Conservation (phyloP, 2,113 vertebrate genomes). For the Alligator mississippiensis region DNA sequence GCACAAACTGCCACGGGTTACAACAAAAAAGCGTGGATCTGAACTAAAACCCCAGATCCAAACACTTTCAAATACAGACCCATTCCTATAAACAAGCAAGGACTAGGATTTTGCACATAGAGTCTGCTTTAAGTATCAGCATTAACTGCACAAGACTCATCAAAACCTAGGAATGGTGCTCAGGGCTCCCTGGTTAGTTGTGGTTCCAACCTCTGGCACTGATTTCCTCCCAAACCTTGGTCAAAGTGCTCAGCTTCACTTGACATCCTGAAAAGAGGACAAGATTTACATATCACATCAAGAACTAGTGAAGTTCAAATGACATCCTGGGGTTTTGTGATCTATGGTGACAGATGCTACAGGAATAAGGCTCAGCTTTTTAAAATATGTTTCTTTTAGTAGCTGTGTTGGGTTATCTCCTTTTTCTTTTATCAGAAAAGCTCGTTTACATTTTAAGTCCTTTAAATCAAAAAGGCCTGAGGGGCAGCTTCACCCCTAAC, state of each 20-base stretch:
- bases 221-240: neutral
- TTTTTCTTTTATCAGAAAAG: neutral
- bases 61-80: neutral
- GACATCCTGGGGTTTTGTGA: neutral
- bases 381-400: neutral
- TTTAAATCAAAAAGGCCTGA: neutral
- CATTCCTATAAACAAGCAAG: too few relatives aligned
- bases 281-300: neutral
- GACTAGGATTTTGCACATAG: too few relatives aligned
- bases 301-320: neutral
- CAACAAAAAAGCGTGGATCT: too few relatives aligned
- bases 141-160: neutral
- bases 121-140: neutral
- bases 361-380: neutral
- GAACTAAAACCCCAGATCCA: too few relatives aligned
- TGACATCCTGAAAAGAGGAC: neutral
- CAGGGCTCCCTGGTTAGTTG: neutral
- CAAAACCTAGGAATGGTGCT: neutral
- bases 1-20: neutral
- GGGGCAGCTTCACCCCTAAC: neutral
- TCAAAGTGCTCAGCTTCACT: neutral
- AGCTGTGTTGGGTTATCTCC: neutral
- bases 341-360: neutral
- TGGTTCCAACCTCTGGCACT: neutral
- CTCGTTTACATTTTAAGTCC: neutral